Percentiles rank a stretch among this genome's conserved stretches.
Evolutionary conservation across 2,888 invertebrate genomes (phyloP).

Genomic region (Aethes cnicana): DNA sequence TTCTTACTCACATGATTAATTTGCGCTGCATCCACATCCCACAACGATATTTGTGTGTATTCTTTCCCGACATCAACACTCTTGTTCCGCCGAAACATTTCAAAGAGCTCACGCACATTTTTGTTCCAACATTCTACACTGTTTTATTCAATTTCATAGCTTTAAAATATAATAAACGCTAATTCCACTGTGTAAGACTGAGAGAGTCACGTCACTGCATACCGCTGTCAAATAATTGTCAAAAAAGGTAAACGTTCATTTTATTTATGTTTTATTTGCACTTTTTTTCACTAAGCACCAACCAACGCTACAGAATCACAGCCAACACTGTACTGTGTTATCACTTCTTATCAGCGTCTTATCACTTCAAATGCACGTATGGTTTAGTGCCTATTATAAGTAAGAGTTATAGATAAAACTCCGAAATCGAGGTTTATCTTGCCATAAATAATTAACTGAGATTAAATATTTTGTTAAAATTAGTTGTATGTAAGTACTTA

Average conservation of each 20-base stretch:
- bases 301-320: not conserved
- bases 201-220: too few species aligned
- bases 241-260: too few species aligned
- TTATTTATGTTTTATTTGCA: too few species aligned
- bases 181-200: not conserved
- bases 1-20: conserved; percentile 47
- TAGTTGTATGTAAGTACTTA: not conserved
- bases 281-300: not conserved
- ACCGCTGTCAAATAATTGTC: too few species aligned
- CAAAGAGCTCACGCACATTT: conserved; percentile 35
- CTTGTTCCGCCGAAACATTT: conserved; percentile 66
- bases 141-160: not conserved
- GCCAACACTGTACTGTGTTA: not conserved
- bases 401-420: conserved; percentile 3
- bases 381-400: not conserved
- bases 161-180: not conserved
- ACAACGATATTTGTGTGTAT: conserved; percentile 56
- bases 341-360: conserved; percentile 16
- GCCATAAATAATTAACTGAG: conserved; percentile 9
- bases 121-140: conserved; percentile 20
- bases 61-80: conserved; percentile 49
- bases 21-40: conserved; percentile 43
- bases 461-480: conserved; percentile 6
- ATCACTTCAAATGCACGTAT: conserved; percentile 10
- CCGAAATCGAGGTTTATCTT: conserved; percentile 23